phyloP scores from a whole-genome alignment of 2,113 vertebrate genomes.

The Eonycteris spelaea region DNA sequence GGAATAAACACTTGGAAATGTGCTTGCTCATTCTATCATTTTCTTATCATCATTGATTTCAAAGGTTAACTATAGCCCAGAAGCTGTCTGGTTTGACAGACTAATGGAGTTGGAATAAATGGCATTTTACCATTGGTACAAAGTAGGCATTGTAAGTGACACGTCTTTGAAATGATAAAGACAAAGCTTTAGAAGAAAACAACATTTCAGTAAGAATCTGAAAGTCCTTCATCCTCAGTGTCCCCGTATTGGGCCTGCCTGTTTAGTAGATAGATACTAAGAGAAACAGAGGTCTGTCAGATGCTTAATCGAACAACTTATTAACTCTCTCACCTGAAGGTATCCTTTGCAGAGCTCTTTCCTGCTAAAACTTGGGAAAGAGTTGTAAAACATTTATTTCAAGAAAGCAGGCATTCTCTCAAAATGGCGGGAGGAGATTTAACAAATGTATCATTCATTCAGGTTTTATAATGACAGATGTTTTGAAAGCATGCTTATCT shows the following conservation, averaged over 20 bases:
- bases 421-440: not conserved
- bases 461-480: not conserved
- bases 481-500: not conserved
- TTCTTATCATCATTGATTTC: not conserved
- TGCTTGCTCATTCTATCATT: not conserved
- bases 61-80: not conserved
- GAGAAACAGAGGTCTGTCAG: not conserved
- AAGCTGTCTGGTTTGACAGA: not conserved
- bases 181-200: conserved; percentile 46
- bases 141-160: conserved; percentile 5
- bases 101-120: not conserved
- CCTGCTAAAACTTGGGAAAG: not conserved
- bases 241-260: not conserved
- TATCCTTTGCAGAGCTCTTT: not conserved
- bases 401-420: not conserved
- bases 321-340: conserved; percentile 1
- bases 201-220: not conserved
- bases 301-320: not conserved
- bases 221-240: not conserved
- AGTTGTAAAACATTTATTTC: not conserved
- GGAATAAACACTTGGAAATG: not conserved
- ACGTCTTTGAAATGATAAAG: conserved; percentile 27
- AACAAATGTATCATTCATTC: not conserved
- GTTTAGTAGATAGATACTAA: not conserved
- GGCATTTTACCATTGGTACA: conserved; percentile 17